Conservation (phyloP, 2,888 invertebrate genomes). For the Arrhopalites spinosus region DNA sequence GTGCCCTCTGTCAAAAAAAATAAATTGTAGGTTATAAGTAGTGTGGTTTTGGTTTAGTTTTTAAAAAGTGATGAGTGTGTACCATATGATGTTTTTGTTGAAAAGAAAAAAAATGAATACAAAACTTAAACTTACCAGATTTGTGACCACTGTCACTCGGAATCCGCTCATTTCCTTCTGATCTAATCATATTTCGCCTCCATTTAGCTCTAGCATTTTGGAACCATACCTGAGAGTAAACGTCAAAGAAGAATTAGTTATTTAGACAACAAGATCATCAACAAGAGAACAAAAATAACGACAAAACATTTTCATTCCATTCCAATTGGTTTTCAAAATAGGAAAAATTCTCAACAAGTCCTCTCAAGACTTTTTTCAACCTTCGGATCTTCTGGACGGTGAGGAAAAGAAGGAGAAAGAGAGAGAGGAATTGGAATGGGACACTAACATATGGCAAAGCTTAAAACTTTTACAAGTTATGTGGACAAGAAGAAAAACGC, state of each 20-base stretch:
- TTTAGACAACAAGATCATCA: not conserved
- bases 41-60: no score
- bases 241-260: conserved; percentile 8
- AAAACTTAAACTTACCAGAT: conserved; percentile 28
- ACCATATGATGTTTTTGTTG: no score
- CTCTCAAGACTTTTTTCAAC: not conserved
- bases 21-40: no score
- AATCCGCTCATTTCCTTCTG: conserved; percentile 63
- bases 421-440: not conserved
- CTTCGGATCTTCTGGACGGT: not conserved
- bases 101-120: no score
- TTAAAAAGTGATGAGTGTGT: no score
- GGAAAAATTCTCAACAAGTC: no score
- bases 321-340: not conserved
- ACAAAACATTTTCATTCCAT: no score
- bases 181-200: conserved; percentile 89
- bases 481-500: not conserved
- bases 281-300: not conserved
- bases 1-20: no score
- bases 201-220: conserved; percentile 99
- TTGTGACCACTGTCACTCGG: conserved; percentile 58
- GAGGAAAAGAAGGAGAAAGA: not conserved
- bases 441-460: not conserved
- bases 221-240: conserved; percentile 65
- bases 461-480: not conserved